Evolutionary conservation across 2,797 vertebrate species (phyloP).

Genomic region (Melopsittacus undulatus): DNA sequence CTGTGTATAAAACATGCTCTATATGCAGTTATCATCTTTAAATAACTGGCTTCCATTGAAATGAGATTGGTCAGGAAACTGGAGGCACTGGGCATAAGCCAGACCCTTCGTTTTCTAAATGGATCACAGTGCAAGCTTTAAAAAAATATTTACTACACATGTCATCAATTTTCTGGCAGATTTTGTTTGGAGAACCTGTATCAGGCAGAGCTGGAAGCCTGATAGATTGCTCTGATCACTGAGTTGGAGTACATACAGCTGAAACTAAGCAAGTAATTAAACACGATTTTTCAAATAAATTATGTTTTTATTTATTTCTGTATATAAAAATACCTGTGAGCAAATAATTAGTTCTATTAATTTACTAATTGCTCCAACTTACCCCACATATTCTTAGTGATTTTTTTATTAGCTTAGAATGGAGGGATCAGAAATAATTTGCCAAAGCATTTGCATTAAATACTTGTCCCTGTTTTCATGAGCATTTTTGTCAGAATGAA

Average conservation of each 20-base stretch:
- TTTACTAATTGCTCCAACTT: not conserved
- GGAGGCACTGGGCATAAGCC: not conserved
- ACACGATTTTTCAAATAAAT: constrained; percentile 10
- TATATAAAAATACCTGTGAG: not conserved
- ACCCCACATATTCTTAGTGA: not conserved
- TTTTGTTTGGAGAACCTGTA: constrained; percentile 30
- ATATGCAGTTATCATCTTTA: not conserved
- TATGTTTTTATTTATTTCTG: not conserved
- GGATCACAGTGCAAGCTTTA: constrained; percentile 13
- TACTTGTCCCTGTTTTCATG: not conserved
- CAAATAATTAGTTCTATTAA: not conserved
- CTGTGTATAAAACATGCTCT: not conserved
- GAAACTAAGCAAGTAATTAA: not conserved
- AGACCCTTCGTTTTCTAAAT: not conserved
- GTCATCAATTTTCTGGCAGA: not conserved
- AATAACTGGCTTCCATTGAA: not conserved
- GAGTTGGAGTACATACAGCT: not conserved
- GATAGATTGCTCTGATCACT: not conserved
- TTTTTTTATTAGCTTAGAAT: not conserved
- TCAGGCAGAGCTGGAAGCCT: not conserved
- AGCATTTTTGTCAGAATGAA: not conserved
- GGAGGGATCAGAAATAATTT: not conserved
- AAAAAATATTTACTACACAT: constrained; percentile 11
- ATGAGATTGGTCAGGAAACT: not conserved
- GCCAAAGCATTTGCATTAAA: not conserved